Percentiles rank a stretch among this genome's conserved stretches.
Evolutionary conservation across 2,888 invertebrate genomes (phyloP).

Genomic region (Ditula angustiorana): DNA sequence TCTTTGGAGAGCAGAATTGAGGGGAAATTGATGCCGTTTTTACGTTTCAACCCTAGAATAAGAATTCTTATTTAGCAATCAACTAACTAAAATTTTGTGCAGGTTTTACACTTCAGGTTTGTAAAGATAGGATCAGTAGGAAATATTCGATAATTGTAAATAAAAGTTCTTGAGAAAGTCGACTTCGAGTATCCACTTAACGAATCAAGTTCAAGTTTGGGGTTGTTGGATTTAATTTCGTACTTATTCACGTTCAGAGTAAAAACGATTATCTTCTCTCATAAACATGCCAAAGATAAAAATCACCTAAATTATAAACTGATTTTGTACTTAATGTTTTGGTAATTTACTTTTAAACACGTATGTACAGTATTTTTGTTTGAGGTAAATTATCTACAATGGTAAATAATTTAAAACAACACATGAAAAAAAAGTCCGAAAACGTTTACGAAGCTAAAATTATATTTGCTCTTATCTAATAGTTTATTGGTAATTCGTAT

Average conservation of each 20-base stretch:
- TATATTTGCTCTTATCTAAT: too few species aligned
- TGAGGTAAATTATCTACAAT: too few species aligned
- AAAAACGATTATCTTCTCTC: conserved; percentile 2
- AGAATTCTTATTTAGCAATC: conserved; percentile 29
- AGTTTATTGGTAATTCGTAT: too few species aligned
- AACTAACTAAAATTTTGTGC: neutral
- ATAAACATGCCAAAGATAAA: neutral
- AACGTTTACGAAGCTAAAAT: too few species aligned
- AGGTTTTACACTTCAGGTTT: neutral
- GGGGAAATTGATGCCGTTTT: conserved; percentile 59
- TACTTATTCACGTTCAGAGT: neutral
- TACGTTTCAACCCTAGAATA: conserved; percentile 57
- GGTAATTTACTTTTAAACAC: too few species aligned
- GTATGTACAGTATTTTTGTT: too few species aligned
- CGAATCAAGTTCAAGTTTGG: conserved; percentile 1
- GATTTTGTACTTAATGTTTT: neutral
- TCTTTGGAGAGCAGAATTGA: conserved; percentile 66
- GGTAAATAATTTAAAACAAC: too few species aligned
- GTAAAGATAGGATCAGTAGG: neutral
- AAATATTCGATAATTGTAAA: neutral
- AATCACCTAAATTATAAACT: neutral
- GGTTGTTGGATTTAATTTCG: neutral
- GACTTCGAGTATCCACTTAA: neutral
- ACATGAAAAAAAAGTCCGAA: too few species aligned
- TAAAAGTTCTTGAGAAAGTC: neutral